Evolutionary conservation across 2,797 vertebrate species (phyloP).

Genomic region (Salarias fasciatus): DNA sequence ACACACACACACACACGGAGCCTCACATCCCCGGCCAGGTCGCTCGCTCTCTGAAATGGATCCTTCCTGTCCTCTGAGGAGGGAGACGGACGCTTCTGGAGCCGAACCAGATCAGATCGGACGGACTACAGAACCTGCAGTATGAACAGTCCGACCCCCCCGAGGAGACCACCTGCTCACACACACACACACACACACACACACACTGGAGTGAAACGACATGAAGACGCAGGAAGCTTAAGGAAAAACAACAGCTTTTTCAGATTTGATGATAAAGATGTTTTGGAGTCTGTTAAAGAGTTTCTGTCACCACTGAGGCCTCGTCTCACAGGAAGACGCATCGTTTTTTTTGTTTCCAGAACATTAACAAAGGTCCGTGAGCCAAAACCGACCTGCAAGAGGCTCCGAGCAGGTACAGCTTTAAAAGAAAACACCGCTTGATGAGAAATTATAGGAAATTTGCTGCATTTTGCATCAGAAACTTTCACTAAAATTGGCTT

Average conservation of each 20-base stretch:
- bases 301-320: too few species aligned
- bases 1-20: too few species aligned
- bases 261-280: constrained; percentile 9
- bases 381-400: too few species aligned
- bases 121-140: constrained; percentile 61
- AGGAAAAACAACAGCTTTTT: constrained; percentile 22
- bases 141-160: constrained; percentile 45
- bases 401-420: too few species aligned
- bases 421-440: too few species aligned
- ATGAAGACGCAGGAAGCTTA: constrained; percentile 34
- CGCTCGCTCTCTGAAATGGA: constrained; percentile 49
- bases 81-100: constrained; percentile 49
- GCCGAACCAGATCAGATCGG: constrained; percentile 74
- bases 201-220: constrained; percentile 35
- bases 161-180: constrained; percentile 54
- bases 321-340: too few species aligned
- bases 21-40: constrained; percentile 19
- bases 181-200: constrained; percentile 27
- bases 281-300: too few species aligned
- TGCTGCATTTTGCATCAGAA: too few species aligned
- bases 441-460: too few species aligned
- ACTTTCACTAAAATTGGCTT: too few species aligned
- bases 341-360: too few species aligned
- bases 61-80: constrained; percentile 65
- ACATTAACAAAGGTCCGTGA: too few species aligned